Conservation (phyloP, 37 sponge, comb jelly and placozoan genomes). For the Cliona cf. orientalis region DNA sequence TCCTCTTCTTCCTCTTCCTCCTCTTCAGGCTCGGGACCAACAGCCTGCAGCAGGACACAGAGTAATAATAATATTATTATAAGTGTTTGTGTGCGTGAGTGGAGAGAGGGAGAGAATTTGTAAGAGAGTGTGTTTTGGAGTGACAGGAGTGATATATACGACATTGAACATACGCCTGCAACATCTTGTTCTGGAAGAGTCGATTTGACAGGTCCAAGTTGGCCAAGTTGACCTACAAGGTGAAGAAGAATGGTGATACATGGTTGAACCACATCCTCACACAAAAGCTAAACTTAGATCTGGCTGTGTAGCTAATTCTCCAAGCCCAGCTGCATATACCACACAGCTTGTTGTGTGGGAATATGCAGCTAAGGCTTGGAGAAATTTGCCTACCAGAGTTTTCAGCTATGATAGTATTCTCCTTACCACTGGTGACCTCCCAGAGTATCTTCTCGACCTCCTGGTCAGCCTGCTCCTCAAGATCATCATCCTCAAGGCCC, state of each 20-base stretch:
- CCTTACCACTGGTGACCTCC: slow-evolving; percentile 92
- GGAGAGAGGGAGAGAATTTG: background rate
- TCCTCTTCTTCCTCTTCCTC: slow-evolving; percentile 29
- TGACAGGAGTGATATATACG: slow-evolving; percentile 1
- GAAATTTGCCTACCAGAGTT: too few relatives aligned
- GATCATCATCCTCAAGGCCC: slow-evolving; percentile 91
- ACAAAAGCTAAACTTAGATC: too few relatives aligned
- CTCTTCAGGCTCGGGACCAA: slow-evolving; percentile 15
- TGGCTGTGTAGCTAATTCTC: too few relatives aligned
- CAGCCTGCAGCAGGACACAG: slow-evolving; percentile 1
- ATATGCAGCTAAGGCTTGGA: too few relatives aligned
- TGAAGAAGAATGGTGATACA: background rate
- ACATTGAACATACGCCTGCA: slow-evolving; percentile 11
- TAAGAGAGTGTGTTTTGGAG: background rate
- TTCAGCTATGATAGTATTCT: too few relatives aligned
- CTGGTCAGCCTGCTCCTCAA: slow-evolving; percentile 92
- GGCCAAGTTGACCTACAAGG: slow-evolving; percentile 47
- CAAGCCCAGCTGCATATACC: too few relatives aligned
- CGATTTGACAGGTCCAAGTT: slow-evolving; percentile 41
- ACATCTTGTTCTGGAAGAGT: slow-evolving; percentile 1
- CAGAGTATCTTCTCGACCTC: slow-evolving; percentile 97
- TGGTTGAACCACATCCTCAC: background rate
- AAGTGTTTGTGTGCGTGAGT: background rate
- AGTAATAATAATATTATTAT: background rate
- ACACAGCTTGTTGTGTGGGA: too few relatives aligned